Conservation (phyloP, 2,888 invertebrate genomes). For the Aproaerema taeniolella region DNA sequence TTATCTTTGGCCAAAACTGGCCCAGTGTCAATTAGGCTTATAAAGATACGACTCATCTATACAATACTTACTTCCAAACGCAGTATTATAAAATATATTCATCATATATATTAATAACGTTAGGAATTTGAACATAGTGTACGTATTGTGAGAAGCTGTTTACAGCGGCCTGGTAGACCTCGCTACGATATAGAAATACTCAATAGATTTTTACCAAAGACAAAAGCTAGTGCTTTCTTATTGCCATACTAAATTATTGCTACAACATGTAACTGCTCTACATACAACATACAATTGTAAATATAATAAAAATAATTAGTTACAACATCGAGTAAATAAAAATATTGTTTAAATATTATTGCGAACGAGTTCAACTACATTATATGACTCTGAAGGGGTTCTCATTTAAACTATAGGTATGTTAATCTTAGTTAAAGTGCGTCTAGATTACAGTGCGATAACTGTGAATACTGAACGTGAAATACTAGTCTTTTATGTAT, state of each 20-base stretch:
- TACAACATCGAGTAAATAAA: constrained; percentile 71
- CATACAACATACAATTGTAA: constrained; percentile 57
- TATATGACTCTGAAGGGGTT: constrained; percentile 52
- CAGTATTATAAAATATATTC: constrained; percentile 64
- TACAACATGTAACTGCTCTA: constrained; percentile 67
- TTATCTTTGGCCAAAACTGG: no score
- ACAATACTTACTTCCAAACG: constrained; percentile 6
- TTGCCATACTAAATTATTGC: constrained; percentile 75
- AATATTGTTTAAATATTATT: constrained; percentile 67
- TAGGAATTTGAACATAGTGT: constrained; percentile 67
- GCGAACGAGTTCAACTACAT: constrained; percentile 54
- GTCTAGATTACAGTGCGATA: constrained; percentile 50
- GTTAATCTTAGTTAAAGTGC: constrained; percentile 39
- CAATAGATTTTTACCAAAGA: constrained; percentile 46
- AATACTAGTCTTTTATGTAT: no score
- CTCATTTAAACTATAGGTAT: constrained; percentile 35
- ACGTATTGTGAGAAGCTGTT: constrained; percentile 60
- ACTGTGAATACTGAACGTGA: constrained; percentile 35
- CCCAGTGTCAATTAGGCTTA: no score
- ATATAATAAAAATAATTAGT: constrained; percentile 47
- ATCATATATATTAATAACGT: constrained; percentile 51
- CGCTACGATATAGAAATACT: constrained; percentile 33
- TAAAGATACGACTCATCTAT: background rate
- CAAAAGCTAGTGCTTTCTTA: constrained; percentile 68
- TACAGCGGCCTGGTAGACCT: constrained; percentile 62